Evolutionary conservation across 2,797 vertebrate species (phyloP).

Genomic region (Oryzias sinensis): DNA sequence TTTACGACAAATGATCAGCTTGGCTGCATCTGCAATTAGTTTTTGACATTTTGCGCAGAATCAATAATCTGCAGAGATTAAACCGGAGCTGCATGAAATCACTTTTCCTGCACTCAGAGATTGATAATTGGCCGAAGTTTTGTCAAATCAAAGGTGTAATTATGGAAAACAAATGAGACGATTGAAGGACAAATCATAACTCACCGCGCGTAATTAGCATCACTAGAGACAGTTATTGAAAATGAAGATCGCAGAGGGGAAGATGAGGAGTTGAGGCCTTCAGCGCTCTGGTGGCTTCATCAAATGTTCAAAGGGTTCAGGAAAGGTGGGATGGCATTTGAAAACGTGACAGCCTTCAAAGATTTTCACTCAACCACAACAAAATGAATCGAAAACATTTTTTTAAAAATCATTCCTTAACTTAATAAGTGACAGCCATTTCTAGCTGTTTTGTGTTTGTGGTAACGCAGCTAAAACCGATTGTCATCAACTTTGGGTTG

Average conservation of each 20-base stretch:
- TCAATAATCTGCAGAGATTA: slow-evolving; percentile 45
- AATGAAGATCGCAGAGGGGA: not conserved
- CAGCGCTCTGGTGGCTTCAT: too few relatives aligned
- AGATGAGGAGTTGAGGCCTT: too few relatives aligned
- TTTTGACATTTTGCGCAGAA: slow-evolving; percentile 56
- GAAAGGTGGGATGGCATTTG: too few relatives aligned
- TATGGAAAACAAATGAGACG: slow-evolving; percentile 26
- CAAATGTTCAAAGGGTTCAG: too few relatives aligned
- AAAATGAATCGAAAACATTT: too few relatives aligned
- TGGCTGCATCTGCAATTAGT: slow-evolving; percentile 48
- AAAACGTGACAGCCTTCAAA: too few relatives aligned
- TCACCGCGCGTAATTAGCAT: slow-evolving; percentile 1
- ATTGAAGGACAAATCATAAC: not conserved
- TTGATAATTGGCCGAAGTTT: slow-evolving; percentile 12
- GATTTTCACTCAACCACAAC: too few relatives aligned
- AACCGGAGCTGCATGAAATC: slow-evolving; percentile 38
- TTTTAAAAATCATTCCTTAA: too few relatives aligned
- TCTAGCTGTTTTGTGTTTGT: too few relatives aligned
- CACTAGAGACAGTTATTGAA: not conserved
- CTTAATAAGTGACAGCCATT: too few relatives aligned
- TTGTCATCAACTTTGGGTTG: too few relatives aligned
- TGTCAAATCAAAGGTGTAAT: slow-evolving; percentile 19
- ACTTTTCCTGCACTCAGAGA: slow-evolving; percentile 25
- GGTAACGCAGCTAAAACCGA: too few relatives aligned
- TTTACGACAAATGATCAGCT: slow-evolving; percentile 50